These are phyloP conservation scores for Semnornis frantzii DNA, from an alignment of 2,113 vertebrate genomes.

Conservation along the genomic window DNA sequence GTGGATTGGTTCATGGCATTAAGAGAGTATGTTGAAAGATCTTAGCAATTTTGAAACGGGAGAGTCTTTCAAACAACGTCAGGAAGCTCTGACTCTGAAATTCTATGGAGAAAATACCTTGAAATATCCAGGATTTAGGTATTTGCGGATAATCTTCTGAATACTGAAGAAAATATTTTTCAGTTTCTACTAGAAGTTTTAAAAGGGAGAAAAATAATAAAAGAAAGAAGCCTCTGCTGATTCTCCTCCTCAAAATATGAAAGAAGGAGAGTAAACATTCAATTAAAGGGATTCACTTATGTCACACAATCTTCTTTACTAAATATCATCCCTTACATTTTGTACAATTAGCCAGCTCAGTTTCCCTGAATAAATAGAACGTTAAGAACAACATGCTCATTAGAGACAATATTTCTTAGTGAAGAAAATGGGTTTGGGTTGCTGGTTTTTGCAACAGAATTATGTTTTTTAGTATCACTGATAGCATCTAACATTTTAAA, in stretches of 20 bases:
- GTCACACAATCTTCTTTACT: not conserved
- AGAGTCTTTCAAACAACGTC: not conserved
- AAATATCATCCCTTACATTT: conserved; percentile 17
- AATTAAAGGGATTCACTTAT: not conserved
- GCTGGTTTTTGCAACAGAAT: not conserved
- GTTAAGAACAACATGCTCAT: not conserved
- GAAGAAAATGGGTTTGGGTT: not conserved
- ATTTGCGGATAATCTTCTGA: not conserved
- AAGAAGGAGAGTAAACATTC: not conserved
- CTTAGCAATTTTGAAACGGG: not conserved
- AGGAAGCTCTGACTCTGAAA: not conserved
- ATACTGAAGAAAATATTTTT: not conserved
- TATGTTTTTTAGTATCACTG: not conserved
- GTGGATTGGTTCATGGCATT: not conserved
- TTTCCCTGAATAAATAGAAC: conserved; percentile 5
- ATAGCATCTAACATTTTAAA: not conserved
- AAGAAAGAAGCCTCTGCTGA: not conserved
- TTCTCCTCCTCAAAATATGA: not conserved
- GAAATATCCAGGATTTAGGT: not conserved
- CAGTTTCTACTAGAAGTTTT: not conserved
- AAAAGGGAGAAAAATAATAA: not conserved
- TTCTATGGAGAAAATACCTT: not conserved
- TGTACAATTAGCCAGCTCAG: not conserved
- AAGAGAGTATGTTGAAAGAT: not conserved
- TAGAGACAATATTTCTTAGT: not conserved